Evolutionary conservation across 2,797 vertebrate genomes (phyloP).

Genomic region (Phalloptychus januarius): DNA sequence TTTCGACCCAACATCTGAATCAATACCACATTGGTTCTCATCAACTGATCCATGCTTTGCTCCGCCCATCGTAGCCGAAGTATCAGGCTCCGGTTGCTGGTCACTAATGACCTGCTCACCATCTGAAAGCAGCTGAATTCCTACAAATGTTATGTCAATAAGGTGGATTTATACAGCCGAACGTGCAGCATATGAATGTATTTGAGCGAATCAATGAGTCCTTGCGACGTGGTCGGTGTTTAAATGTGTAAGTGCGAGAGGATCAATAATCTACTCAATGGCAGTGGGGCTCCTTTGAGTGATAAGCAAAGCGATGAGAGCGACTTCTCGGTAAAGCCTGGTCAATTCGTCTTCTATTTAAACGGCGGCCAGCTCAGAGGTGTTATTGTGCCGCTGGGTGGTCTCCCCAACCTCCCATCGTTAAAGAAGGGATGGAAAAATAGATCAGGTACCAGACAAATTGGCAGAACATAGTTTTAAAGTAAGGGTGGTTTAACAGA

Average conservation of each 20-base stretch:
- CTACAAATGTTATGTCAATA: slow-evolving; percentile 72
- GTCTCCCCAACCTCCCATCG: slow-evolving; percentile 54
- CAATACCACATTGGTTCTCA: slow-evolving; percentile 55
- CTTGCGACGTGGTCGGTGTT: slow-evolving; percentile 60
- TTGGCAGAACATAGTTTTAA: slow-evolving; percentile 65
- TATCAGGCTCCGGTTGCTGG: slow-evolving; percentile 53
- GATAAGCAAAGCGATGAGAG: slow-evolving; percentile 67
- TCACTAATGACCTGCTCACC: slow-evolving; percentile 64
- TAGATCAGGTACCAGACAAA: slow-evolving; percentile 49
- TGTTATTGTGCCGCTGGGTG: slow-evolving; percentile 70
- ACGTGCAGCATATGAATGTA: slow-evolving; percentile 62
- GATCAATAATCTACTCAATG: slow-evolving; percentile 61
- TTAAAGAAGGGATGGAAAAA: slow-evolving; percentile 61
- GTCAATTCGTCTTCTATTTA: slow-evolving; percentile 75
- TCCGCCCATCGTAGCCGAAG: slow-evolving; percentile 36
- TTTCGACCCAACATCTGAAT: slow-evolving; percentile 53
- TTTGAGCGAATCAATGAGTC: slow-evolving; percentile 56
- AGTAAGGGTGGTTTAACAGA: slow-evolving; percentile 57
- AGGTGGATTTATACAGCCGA: slow-evolving; percentile 58
- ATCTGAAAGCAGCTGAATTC: slow-evolving; percentile 64
- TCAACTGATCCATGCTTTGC: slow-evolving; percentile 60
- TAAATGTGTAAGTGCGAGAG: slow-evolving; percentile 47
- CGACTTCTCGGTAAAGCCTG: slow-evolving; percentile 47
- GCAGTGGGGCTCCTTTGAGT: slow-evolving; percentile 60
- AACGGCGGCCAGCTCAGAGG: slow-evolving; percentile 61